Base-by-base conservation (phyloP, 2,888 invertebrate genomes). In the Drosophila pseudotakahashii region DNA sequence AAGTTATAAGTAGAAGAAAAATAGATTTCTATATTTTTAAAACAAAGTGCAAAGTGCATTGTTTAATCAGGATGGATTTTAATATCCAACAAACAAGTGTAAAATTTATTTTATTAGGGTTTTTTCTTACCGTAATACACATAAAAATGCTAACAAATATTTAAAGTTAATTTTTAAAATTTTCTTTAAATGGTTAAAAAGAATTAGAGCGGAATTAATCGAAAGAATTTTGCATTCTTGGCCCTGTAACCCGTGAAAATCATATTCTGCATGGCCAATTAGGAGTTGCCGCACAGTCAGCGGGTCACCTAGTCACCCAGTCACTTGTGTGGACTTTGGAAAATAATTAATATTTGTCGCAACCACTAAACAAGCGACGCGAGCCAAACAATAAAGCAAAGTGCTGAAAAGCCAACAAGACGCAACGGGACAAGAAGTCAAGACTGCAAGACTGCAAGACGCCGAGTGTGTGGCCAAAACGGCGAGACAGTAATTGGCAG, bases 401-500 rank as follows among this genome's bases (percentile, higher is more conserved):
- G 72, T 72, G 37, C 61, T 57, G 54, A 70, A 81, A 52, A 62
- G 39, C 37, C 19, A 36, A 59, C 47, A 50, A 67, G 41, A n/a
- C 32, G 45, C 42, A 53, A 48, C 37, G 41, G 30, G 45, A 58
- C 67, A 13, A 47, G 34, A 30, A 30, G 30, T 16, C 39, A 14
- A 36, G n/a, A 19, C 42, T 30, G 30, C 39, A 14, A 36, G n/a
- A 19, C 42, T 30, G 30, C 30, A 30, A 30, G 45, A 39, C 47
- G 26, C n/a, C 47, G 45, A 72, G 59, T 68, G 37, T 54, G 39
- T 57, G 52, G 44, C 54, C 60, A 45, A 47, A 50, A 48, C 9
- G 69, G 57, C 48, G 37, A 66, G 61, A 59, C 60, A 59, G 75
- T 79, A 84, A 84, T 84, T 78, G 81, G 66, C 69, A 75, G 58